Percentiles rank a stretch among this genome's conserved stretches.
Evolutionary conservation across 2,797 vertebrate species (phyloP).

Genomic region (Myotis myotis): DNA sequence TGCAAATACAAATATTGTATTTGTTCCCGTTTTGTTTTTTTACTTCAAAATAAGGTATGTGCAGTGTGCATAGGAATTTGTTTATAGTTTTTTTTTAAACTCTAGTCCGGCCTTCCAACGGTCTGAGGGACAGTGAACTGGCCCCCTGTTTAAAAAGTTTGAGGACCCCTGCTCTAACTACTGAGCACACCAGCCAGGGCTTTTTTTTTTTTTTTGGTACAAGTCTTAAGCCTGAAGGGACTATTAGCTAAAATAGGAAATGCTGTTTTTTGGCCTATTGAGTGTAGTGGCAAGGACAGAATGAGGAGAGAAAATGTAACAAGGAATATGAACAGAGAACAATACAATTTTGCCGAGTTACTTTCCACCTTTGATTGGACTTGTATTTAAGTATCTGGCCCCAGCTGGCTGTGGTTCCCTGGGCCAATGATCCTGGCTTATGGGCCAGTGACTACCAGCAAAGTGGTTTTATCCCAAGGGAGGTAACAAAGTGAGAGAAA

Average conservation of each 20-base stretch:
- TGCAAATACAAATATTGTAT: too few species aligned
- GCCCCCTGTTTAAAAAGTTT: too few species aligned
- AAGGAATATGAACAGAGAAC: not conserved
- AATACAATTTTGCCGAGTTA: not conserved
- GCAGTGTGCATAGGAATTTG: too few species aligned
- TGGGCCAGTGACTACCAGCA: not conserved
- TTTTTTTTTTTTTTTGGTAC: not conserved
- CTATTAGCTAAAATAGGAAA: not conserved
- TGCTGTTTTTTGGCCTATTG: not conserved
- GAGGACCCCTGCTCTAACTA: too few species aligned
- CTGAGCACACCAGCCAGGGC: too few species aligned
- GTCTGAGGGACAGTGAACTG: too few species aligned
- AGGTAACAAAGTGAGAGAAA: not conserved
- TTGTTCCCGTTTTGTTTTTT: too few species aligned
- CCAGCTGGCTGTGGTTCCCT: not conserved
- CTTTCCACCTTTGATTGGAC: not conserved
- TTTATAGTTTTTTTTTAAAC: too few species aligned
- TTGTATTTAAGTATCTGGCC: conserved; percentile 1
- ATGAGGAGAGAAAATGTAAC: not conserved
- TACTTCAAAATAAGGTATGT: too few species aligned
- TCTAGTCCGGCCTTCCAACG: too few species aligned
- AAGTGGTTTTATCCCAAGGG: not conserved
- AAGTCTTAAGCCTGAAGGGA: not conserved
- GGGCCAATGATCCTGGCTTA: not conserved
- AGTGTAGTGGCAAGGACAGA: not conserved